A percentile compares a stretch with the other conserved stretches of the same genome.
Conservation (phyloP, 2,888 invertebrate species). For the Ochropleura leucogaster region DNA sequence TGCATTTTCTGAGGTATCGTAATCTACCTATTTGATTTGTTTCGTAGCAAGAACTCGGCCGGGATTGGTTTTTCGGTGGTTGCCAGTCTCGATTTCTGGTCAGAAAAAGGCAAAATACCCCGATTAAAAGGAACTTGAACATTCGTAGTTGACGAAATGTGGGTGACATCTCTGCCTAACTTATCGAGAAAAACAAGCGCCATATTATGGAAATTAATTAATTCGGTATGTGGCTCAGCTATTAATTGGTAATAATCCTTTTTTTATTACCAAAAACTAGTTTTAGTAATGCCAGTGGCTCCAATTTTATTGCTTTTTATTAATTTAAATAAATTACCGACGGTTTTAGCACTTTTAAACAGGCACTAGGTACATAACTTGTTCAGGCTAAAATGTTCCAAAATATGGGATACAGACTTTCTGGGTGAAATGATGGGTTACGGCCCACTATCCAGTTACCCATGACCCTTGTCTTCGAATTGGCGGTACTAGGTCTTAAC, state of each 20-base stretch:
- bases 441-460: no score
- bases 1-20: not conserved
- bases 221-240: not conserved
- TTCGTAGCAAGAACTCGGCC: not conserved
- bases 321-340: not conserved
- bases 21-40: not conserved
- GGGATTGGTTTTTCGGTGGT: not conserved
- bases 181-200: not conserved
- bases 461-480: not conserved
- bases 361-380: not conserved
- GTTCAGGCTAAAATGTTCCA: not conserved
- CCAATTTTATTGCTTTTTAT: not conserved
- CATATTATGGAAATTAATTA: not conserved
- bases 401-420: not conserved
- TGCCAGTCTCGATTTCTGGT: not conserved
- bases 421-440: no score
- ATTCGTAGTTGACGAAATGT: not conserved
- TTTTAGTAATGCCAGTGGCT: not conserved
- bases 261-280: conserved; percentile 9
- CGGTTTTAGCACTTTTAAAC: not conserved
- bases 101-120: not conserved
- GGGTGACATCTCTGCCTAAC: not conserved
- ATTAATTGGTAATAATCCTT: not conserved
- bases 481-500: no score
- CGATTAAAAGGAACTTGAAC: not conserved